Conservation (phyloP, 2,797 vertebrate species). For the Thamnophis elegans region DNA sequence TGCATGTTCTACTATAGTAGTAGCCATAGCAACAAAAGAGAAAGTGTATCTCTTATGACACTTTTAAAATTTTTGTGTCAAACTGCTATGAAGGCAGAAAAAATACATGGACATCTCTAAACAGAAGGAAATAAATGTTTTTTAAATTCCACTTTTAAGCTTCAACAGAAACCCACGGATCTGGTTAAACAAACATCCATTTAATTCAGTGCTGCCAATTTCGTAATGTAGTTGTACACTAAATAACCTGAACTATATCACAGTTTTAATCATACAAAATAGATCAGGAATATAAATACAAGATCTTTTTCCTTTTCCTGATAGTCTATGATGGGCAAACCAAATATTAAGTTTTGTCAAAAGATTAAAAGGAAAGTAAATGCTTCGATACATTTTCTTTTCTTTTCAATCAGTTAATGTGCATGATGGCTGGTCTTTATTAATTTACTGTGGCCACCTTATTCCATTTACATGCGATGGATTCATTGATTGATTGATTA, state of each 20-base stretch:
- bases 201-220: neutral
- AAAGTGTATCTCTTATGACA: neutral
- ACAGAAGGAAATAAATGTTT: neutral
- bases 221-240: neutral
- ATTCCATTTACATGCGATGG: neutral
- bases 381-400: conserved; percentile 6
- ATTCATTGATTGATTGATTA: neutral
- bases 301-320: neutral
- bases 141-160: neutral
- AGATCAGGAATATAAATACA: neutral
- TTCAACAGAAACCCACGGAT: neutral
- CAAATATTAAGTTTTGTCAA: conserved; percentile 7
- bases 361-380: neutral
- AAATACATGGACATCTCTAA: neutral
- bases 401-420: fast-evolving
- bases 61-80: neutral
- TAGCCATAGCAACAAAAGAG: neutral
- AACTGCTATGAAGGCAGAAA: neutral
- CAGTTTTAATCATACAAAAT: fast-evolving
- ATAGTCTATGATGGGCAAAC: neutral
- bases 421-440: conserved; percentile 6
- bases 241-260: neutral
- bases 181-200: neutral
- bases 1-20: neutral
- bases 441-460: neutral